Percentiles rank a stretch among this genome's conserved stretches.
Evolutionary conservation across 1,140 invertebrate genomes (phyloP).

Genomic region (Leptonema lineaticorne): DNA sequence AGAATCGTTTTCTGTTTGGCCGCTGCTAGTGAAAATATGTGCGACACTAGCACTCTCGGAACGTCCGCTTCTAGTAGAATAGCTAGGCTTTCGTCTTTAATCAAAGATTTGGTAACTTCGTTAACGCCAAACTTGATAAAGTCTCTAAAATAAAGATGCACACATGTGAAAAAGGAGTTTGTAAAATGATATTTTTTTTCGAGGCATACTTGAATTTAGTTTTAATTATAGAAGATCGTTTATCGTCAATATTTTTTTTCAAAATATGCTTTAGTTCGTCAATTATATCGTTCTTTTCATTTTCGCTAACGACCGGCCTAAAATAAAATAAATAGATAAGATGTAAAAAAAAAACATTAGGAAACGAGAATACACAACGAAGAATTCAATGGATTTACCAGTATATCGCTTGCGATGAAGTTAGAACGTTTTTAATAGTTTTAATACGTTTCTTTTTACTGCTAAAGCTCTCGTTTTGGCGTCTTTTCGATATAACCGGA

Average conservation of each 20-base stretch:
- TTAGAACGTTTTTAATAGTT: conserved; percentile 34
- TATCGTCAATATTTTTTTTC: neutral
- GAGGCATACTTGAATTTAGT: conserved; percentile 1
- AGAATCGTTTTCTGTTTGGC: conserved; percentile 28
- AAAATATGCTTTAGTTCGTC: neutral
- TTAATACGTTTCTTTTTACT: conserved; percentile 36
- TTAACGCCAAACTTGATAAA: conserved; percentile 34
- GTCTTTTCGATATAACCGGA: conserved; percentile 31
- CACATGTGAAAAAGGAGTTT: neutral
- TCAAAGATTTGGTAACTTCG: conserved; percentile 29
- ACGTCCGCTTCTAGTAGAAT: conserved; percentile 36
- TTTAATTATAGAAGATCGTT: neutral
- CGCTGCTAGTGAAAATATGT: conserved; percentile 25
- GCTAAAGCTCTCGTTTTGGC: conserved; percentile 35
- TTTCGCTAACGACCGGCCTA: conserved; percentile 16
- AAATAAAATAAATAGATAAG: conserved; percentile 1
- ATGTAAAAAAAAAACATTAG: neutral
- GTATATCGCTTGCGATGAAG: conserved; percentile 11
- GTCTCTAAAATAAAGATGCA: conserved; percentile 31
- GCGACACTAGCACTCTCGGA: conserved; percentile 28
- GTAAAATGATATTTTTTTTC: neutral
- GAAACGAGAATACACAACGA: neutral
- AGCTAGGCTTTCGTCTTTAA: conserved; percentile 21
- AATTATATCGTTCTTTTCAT: conserved; percentile 5
- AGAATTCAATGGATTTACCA: conserved; percentile 3